Evolutionary conservation across 2,888 invertebrate species (phyloP).

Genomic region (Tholera decimalis): DNA sequence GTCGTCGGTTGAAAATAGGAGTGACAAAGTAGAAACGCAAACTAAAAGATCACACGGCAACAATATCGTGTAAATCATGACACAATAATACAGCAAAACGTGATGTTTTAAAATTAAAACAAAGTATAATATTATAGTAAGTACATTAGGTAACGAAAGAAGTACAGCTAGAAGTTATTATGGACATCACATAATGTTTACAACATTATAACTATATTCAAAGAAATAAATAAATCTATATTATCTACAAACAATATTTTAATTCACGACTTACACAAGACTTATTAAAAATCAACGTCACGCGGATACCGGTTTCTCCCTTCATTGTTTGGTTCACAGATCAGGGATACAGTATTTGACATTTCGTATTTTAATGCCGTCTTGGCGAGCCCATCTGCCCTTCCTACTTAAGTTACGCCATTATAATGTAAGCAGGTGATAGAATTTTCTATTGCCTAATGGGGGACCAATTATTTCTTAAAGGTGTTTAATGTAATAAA

Average conservation of each 20-base stretch:
- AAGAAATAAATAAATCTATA: too few species aligned
- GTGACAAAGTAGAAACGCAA: not conserved
- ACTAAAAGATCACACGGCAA: conserved; percentile 1
- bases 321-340: conserved; percentile 20
- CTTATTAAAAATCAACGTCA: conserved; percentile 50
- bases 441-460: conserved; percentile 45
- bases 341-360: conserved; percentile 23
- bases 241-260: not conserved
- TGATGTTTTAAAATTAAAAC: conserved; percentile 25
- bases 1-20: too few species aligned
- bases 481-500: conserved; percentile 9
- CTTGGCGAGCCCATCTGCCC: conserved; percentile 42
- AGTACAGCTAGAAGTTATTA: too few species aligned
- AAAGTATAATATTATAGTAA: conserved; percentile 16
- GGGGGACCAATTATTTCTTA: conserved; percentile 15
- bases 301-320: conserved; percentile 34
- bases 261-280: conserved; percentile 30
- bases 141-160: conserved; percentile 13
- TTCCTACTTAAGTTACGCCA: conserved; percentile 19
- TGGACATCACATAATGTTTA: too few species aligned
- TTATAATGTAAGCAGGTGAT: conserved; percentile 43
- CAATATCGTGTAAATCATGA: conserved; percentile 20
- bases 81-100: conserved; percentile 14
- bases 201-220: too few species aligned
- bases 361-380: conserved; percentile 33